Conservation (phyloP, 2,888 invertebrate genomes). For the Exocentrus adspersus region DNA sequence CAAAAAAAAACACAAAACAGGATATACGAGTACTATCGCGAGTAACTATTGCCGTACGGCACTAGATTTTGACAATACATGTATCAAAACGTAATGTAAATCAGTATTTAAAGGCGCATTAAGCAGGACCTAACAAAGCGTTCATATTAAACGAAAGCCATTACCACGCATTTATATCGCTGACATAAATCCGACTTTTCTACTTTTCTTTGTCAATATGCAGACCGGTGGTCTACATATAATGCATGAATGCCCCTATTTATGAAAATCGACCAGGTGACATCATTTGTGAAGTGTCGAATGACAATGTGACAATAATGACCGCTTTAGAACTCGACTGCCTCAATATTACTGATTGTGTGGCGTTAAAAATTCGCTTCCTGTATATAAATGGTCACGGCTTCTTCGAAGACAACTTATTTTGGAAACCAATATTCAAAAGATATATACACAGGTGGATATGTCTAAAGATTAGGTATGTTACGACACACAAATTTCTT, state of each 20-base stretch:
- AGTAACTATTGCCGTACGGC: too few relatives aligned
- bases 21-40: too few relatives aligned
- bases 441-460: too few relatives aligned
- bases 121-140: constrained; percentile 35
- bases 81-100: constrained; percentile 27
- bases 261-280: constrained; percentile 30
- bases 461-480: too few relatives aligned
- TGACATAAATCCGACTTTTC: constrained; percentile 25
- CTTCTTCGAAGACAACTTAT: too few relatives aligned
- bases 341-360: constrained; percentile 13
- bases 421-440: too few relatives aligned
- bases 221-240: constrained; percentile 11
- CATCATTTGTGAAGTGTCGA: constrained; percentile 29
- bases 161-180: constrained; percentile 33
- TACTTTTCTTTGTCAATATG: constrained; percentile 13
- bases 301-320: constrained; percentile 34
- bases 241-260: constrained; percentile 25
- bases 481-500: too few relatives aligned
- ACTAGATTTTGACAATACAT: not conserved
- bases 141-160: constrained; percentile 31
- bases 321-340: constrained; percentile 25
- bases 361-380: constrained; percentile 6
- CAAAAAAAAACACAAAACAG: too few relatives aligned
- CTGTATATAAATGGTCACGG: not conserved
- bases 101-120: constrained; percentile 33